These are phyloP conservation scores for Amazona guildingii DNA, from an alignment of 2,113 vertebrate species.

Conservation along the genomic window DNA sequence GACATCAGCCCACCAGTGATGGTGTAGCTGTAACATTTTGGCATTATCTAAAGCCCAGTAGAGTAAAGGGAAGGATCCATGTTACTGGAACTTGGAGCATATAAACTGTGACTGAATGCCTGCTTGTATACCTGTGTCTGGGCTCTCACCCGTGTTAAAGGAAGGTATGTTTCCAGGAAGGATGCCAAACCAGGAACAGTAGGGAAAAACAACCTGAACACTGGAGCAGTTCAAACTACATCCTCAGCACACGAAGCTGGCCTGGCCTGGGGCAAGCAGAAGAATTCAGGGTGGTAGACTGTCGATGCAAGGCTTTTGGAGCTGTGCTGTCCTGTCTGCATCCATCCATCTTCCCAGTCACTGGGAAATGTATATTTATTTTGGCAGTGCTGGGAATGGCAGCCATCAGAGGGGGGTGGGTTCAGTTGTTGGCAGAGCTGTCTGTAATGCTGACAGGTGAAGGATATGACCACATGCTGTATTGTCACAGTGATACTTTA, in stretches of 20 bases:
- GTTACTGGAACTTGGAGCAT: neutral
- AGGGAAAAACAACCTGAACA: neutral
- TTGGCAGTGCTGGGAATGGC: neutral
- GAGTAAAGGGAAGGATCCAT: neutral
- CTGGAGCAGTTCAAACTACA: neutral
- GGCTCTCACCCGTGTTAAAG: rapidly evolving
- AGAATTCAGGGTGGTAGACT: neutral
- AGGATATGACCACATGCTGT: neutral
- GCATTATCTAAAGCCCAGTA: neutral
- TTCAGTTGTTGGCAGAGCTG: neutral
- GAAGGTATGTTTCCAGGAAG: neutral
- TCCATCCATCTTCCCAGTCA: neutral
- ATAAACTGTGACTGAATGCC: neutral
- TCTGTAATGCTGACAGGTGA: neutral
- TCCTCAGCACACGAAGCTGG: rapidly evolving
- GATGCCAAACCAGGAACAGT: neutral
- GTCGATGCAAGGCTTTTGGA: neutral
- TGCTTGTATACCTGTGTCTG: neutral
- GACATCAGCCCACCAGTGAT: rapidly evolving
- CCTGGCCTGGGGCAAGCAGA: neutral
- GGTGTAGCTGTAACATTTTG: neutral
- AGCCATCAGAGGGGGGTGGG: neutral
- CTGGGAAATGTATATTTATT: neutral
- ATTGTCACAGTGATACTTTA: neutral
- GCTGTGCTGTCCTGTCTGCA: neutral